These are phyloP conservation scores for Scaptodrosophila lebanonensis DNA, from an alignment of 1,140 invertebrate genomes.

Conservation along the genomic window DNA sequence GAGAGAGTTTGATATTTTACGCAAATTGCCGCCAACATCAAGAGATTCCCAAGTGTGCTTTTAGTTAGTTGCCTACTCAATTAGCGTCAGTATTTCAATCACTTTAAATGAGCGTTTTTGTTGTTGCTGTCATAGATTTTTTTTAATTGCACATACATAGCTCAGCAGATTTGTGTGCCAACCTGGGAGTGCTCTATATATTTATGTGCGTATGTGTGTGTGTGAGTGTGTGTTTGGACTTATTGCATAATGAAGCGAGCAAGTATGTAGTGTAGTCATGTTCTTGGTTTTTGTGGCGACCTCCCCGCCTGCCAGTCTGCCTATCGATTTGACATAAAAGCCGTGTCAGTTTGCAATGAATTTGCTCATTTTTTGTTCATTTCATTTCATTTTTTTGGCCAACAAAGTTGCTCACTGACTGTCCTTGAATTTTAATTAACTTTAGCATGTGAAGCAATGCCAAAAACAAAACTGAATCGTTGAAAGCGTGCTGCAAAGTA, in stretches of 20 bases:
- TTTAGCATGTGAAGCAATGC: slow-evolving; percentile 8
- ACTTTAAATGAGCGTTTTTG: too few relatives aligned
- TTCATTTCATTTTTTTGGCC: neutral
- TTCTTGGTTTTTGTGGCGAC: too few relatives aligned
- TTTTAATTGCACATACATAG: too few relatives aligned
- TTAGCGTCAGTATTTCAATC: slow-evolving; percentile 27
- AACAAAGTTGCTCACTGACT: slow-evolving; percentile 10
- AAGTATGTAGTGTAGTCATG: too few relatives aligned
- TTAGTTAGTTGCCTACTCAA: slow-evolving; percentile 54
- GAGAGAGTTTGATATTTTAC: neutral
- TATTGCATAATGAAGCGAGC: neutral
- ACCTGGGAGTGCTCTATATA: slow-evolving; percentile 15
- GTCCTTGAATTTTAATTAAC: slow-evolving; percentile 69
- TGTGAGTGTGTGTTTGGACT: too few relatives aligned
- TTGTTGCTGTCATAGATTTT: too few relatives aligned
- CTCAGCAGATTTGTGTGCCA: neutral
- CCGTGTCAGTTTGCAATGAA: too few relatives aligned
- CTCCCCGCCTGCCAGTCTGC: slow-evolving; percentile 5
- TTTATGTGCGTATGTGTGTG: too few relatives aligned
- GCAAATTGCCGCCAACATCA: slow-evolving; percentile 16
- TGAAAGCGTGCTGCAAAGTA: slow-evolving; percentile 25
- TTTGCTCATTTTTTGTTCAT: too few relatives aligned
- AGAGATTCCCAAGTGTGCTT: slow-evolving; percentile 48
- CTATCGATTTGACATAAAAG: slow-evolving; percentile 38
- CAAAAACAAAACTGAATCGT: too few relatives aligned